Evolutionary conservation across 2,113 vertebrate species (phyloP).

Genomic region (Eudyptes chrysolophus): DNA sequence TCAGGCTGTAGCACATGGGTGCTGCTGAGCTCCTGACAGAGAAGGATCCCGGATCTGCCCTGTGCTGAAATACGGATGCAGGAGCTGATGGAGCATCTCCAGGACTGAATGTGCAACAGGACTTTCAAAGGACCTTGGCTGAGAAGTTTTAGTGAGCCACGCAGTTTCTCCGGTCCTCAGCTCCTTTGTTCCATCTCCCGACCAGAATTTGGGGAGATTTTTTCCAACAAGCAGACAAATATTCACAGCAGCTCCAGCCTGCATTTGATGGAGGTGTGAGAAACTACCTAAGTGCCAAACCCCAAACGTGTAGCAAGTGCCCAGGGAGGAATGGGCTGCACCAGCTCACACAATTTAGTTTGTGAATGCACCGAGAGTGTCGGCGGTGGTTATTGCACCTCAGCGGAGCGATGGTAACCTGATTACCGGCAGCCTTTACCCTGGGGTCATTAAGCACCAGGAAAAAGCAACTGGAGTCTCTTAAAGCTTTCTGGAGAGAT

Average conservation of each 20-base stretch:
- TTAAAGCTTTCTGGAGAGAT: neutral
- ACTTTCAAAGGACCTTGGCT: neutral
- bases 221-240: neutral
- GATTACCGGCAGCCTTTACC: neutral
- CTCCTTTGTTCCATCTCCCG: neutral
- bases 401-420: neutral
- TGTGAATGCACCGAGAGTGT: neutral
- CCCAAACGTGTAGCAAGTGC: rapidly evolving
- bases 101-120: neutral
- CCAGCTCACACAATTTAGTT: neutral
- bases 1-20: neutral
- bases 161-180: neutral
- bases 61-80: neutral
- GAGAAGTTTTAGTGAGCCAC: neutral
- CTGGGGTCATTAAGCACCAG: neutral
- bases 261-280: neutral
- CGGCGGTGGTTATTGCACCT: neutral
- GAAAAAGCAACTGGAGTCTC: neutral
- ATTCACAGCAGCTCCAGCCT: neutral
- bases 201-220: neutral
- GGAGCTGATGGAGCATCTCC: neutral
- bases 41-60: neutral
- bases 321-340: neutral
- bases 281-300: neutral
- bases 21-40: neutral